phyloP scores from a whole-genome alignment of 1,140 invertebrate species.

The Eueides isabella region DNA sequence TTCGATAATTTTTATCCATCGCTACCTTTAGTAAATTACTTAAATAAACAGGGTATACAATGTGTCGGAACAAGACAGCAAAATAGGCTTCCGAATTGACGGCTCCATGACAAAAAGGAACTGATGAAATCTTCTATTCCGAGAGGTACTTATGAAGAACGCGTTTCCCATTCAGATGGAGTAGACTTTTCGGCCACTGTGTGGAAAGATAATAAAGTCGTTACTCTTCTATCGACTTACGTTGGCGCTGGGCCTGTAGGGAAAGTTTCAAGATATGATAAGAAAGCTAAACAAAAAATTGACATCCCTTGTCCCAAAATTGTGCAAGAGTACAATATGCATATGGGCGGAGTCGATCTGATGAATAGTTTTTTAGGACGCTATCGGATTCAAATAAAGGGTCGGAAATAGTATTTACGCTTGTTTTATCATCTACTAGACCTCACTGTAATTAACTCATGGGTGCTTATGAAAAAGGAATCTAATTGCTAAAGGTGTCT shows the following conservation, averaged over 20 bases:
- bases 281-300: slow-evolving; percentile 46
- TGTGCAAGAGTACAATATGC: slow-evolving; percentile 52
- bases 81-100: slow-evolving; percentile 46
- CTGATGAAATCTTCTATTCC: slow-evolving; percentile 45
- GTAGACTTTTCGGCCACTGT: slow-evolving; percentile 45
- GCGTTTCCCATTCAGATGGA: slow-evolving; percentile 42
- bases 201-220: slow-evolving; percentile 54
- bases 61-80: slow-evolving; percentile 51
- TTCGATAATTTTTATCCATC: slow-evolving; percentile 56
- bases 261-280: slow-evolving; percentile 44
- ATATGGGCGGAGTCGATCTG: slow-evolving; percentile 57
- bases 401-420: slow-evolving; percentile 47
- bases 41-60: slow-evolving; percentile 50
- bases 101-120: slow-evolving; percentile 39
- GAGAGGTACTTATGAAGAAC: slow-evolving; percentile 49
- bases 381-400: slow-evolving; percentile 52
- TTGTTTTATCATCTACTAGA: slow-evolving; percentile 50
- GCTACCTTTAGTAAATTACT: slow-evolving; percentile 50
- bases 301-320: slow-evolving; percentile 46
- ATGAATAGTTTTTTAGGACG: slow-evolving; percentile 64
- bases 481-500: slow-evolving; percentile 44
- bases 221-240: slow-evolving; percentile 51
- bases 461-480: slow-evolving; percentile 48
- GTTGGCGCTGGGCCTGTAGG: slow-evolving; percentile 43
- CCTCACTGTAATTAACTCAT: slow-evolving; percentile 45